Percentiles rank a stretch among this genome's conserved stretches.
Conservation (phyloP, 2,113 vertebrate species). For the Dryoscopus gambensis region DNA sequence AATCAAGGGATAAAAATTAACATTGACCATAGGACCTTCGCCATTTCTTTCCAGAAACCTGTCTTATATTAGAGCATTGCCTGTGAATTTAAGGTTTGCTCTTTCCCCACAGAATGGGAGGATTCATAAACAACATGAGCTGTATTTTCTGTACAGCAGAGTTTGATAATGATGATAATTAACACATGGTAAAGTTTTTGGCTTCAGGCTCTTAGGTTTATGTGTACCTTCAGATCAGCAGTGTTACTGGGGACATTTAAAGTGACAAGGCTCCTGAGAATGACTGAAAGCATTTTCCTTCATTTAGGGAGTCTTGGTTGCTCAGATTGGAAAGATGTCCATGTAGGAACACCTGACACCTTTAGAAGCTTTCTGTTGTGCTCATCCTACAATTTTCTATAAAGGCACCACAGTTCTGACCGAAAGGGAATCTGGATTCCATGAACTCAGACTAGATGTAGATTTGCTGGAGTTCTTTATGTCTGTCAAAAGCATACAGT, state of each 20-base stretch:
- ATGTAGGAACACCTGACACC: not conserved
- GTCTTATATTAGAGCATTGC: not conserved
- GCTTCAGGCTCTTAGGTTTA: not conserved
- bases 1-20: constrained; percentile 6
- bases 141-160: not conserved
- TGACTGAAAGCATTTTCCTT: not conserved
- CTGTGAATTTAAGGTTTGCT: not conserved
- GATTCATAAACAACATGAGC: not conserved
- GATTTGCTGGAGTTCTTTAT: not conserved
- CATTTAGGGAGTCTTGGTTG: not conserved
- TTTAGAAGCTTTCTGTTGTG: not conserved
- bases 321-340: not conserved
- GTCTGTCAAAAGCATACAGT: not conserved
- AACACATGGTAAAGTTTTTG: not conserved
- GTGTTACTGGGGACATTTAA: not conserved
- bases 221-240: not conserved
- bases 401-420: not conserved
- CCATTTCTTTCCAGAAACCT: not conserved
- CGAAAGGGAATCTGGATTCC: not conserved
- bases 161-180: not conserved
- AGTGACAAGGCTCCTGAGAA: not conserved
- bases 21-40: not conserved
- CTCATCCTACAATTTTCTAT: not conserved
- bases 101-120: not conserved
- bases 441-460: not conserved